These are phyloP conservation scores for Apogon hyalosoma DNA, from an alignment of 2,797 vertebrate species.

Conservation along the genomic window DNA sequence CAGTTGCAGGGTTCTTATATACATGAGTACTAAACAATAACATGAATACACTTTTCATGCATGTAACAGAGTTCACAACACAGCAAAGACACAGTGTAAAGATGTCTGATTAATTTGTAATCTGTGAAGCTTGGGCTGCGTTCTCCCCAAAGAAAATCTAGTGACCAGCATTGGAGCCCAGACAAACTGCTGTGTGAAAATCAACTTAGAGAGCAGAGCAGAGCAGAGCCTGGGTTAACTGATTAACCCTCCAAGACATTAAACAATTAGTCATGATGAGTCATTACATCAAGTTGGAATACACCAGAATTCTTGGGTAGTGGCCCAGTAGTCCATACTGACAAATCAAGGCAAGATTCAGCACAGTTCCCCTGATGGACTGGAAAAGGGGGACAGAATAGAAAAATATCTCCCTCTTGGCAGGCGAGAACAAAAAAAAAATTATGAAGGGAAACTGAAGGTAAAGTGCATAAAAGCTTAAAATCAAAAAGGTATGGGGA, in stretches of 20 bases:
- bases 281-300: conserved; percentile 65
- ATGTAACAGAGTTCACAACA: conserved; percentile 81
- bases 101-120: conserved; percentile 55
- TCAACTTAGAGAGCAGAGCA: conserved; percentile 46
- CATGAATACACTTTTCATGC: conserved; percentile 78
- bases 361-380: conserved; percentile 63
- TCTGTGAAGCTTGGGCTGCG: conserved; percentile 58
- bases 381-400: conserved; percentile 48
- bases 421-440: conserved; percentile 27
- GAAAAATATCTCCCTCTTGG: conserved; percentile 56
- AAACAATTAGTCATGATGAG: conserved; percentile 53
- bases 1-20: conserved; percentile 80
- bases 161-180: conserved; percentile 35
- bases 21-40: conserved; percentile 76
- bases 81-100: conserved; percentile 69
- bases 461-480: conserved; percentile 89
- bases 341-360: conserved; percentile 71
- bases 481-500: conserved; percentile 70
- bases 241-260: conserved; percentile 51
- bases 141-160: conserved; percentile 33
- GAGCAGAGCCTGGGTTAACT: conserved; percentile 50
- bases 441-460: conserved; percentile 64
- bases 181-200: conserved; percentile 45
- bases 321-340: conserved; percentile 64
- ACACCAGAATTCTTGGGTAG: conserved; percentile 50